A percentile compares a stretch with the other conserved stretches of the same genome.
These are phyloP conservation scores for Aradus depressus DNA, from an alignment of 2,888 invertebrate species.

Conservation along the genomic window DNA sequence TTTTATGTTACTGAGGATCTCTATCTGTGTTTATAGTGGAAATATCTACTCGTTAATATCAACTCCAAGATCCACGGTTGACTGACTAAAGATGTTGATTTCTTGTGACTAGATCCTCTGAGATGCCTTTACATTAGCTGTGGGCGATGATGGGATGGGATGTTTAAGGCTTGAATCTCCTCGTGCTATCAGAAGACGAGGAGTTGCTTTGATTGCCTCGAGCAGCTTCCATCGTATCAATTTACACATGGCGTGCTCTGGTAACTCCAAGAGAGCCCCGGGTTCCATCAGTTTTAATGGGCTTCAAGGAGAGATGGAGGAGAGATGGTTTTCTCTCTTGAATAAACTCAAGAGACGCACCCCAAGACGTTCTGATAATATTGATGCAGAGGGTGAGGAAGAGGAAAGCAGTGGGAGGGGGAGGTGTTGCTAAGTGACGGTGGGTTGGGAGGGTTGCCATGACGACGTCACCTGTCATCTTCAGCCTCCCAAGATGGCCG, in stretches of 20 bases:
- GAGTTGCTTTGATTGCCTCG: conserved; percentile 10
- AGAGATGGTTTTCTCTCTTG: conserved; percentile 11
- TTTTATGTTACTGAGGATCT: no score
- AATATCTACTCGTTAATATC: no score
- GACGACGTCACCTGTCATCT: conserved; percentile 29
- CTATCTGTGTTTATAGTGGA: no score
- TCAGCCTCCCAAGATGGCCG: conserved; percentile 23
- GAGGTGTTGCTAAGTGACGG: conserved; percentile 24
- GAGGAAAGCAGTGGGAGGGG: conserved; percentile 15
- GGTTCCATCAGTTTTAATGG: conserved; percentile 11
- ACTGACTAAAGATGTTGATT: no score
- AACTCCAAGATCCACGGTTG: no score
- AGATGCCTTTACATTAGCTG: no score
- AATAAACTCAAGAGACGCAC: conserved; percentile 12
- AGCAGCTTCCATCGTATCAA: conserved; percentile 22
- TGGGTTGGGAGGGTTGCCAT: conserved; percentile 22
- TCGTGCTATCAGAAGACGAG: no score
- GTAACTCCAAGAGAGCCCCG: no score
- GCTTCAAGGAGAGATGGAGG: no score
- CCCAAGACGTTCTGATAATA: conserved; percentile 10
- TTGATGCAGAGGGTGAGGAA: conserved; percentile 9
- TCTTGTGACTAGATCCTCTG: no score
- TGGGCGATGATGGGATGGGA: no score
- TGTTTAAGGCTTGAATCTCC: no score
- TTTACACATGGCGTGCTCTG: conserved; percentile 21